Base-by-base conservation (phyloP, 1,140 invertebrate species). In the Arctopsyche grandis region DNA sequence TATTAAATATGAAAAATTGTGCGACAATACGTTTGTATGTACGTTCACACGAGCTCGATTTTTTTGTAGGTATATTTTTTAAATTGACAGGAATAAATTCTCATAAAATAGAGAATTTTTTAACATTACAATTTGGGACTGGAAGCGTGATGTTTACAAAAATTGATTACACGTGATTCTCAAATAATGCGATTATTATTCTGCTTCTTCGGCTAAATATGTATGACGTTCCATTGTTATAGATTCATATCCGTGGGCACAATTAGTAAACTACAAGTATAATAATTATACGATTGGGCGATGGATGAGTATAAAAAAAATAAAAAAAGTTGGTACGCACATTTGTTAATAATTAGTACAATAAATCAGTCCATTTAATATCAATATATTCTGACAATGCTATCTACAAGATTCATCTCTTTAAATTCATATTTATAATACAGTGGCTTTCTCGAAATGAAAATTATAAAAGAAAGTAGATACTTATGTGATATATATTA, bases 341-440 rank as follows among this genome's bases (percentile, higher is more conserved):
- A 80, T 79, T 82, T 80, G 74, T 69, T 26, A 26, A 48, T 79
- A 82, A 76, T 78, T 82, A 77, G 60, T 46, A 44, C 58, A 69
- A 82, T 80, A 82, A 80, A 82, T 82, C 81, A 82, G 81, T 82
- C 81, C 81, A 80, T 78, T 82, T 82, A 82, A 82, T 79, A 74
- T 82, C 80, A 80, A 80, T 77, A 38, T 81, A 60, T 77, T 76
- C 77, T 79, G 74, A 80, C 79, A 80, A 82, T 80, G 79, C 81
- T 82, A 82, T 80, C 81, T 82, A 82, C 76, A 80, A 56, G 66
- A 80, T 74, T 80, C 78, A 76, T 38, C 44, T 78, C 69, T 78
- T 77, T 79, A 71, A 71, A 79, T 24, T 60, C 69, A 73, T 80
- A 70, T 48, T 48, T 46, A 78, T 78, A 79, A 75, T 79, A 80